Conservation (phyloP, 1,140 invertebrate genomes). For the Aradophagus sp. region DNA sequence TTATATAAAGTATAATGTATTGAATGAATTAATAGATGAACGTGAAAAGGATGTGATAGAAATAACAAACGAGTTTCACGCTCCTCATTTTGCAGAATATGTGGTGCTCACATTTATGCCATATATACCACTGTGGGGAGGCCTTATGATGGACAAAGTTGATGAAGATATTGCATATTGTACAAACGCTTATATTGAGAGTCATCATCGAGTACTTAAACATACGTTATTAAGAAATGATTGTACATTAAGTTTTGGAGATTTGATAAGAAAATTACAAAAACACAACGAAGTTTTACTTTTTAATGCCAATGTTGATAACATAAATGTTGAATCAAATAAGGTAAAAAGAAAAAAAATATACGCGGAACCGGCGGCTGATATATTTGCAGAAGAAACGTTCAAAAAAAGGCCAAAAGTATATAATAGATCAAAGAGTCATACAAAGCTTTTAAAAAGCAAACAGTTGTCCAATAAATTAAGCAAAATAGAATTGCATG, state of each 20-base stretch:
- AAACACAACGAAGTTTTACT: conserved; percentile 10
- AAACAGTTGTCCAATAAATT: background rate
- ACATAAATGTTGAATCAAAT: background rate
- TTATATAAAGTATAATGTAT: conserved; percentile 1
- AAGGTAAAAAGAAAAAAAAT: conserved; percentile 3
- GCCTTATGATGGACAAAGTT: conserved; percentile 28
- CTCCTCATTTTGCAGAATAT: conserved; percentile 35
- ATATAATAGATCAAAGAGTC: background rate
- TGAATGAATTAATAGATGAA: conserved; percentile 7
- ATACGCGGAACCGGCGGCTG: conserved; percentile 16
- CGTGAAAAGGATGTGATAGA: conserved; percentile 8
- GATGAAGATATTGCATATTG: conserved; percentile 32
- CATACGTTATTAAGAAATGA: conserved; percentile 6
- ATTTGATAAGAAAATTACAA: conserved; percentile 9
- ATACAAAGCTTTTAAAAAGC: background rate
- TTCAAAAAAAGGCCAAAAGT: background rate
- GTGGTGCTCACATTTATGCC: conserved; percentile 31
- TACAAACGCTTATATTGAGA: conserved; percentile 43
- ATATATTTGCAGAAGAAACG: conserved; percentile 3
- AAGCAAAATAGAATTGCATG: background rate
- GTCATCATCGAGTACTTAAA: conserved; percentile 31
- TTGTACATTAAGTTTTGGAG: conserved; percentile 1
- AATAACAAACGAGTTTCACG: conserved; percentile 26
- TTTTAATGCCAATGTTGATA: background rate
- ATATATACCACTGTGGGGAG: conserved; percentile 33